Conservation (phyloP, 1,140 invertebrate genomes). For the Drosophila repletoides region DNA sequence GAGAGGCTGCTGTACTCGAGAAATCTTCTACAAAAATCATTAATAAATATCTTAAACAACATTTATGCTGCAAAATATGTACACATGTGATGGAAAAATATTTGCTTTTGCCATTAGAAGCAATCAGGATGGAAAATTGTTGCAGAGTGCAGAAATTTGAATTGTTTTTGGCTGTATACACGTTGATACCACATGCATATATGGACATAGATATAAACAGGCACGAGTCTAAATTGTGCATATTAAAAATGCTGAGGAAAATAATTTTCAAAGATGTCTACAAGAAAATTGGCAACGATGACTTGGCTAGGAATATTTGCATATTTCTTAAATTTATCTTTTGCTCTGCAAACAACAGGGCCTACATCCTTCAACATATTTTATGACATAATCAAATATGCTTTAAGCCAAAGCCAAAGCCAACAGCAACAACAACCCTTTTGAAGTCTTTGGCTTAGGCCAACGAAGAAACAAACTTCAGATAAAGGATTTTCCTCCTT, state of each 20-base stretch:
- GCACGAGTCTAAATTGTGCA: conserved; percentile 32
- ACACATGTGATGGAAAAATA: conserved; percentile 6
- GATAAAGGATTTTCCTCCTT: conserved; percentile 52
- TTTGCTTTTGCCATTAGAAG: conserved; percentile 58
- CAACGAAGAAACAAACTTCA: conserved; percentile 56
- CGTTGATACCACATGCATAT: not conserved
- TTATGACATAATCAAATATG: conserved; percentile 79
- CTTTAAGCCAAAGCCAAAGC: conserved; percentile 61
- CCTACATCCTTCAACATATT: conserved; percentile 57
- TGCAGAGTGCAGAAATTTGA: conserved; percentile 6
- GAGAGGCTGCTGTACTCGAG: too few relatives aligned
- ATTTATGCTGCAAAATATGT: conserved; percentile 18
- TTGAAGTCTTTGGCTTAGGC: conserved; percentile 51
- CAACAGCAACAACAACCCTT: conserved; percentile 50
- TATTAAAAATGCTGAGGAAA: conserved; percentile 57
- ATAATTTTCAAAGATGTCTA: conserved; percentile 40
- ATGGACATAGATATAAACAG: conserved; percentile 7
- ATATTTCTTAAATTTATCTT: conserved; percentile 78
- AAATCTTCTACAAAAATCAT: conserved; percentile 3
- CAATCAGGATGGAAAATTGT: conserved; percentile 31
- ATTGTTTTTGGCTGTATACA: conserved; percentile 2
- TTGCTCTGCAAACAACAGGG: conserved; percentile 45
- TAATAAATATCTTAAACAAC: conserved; percentile 11
- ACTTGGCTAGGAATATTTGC: conserved; percentile 50
- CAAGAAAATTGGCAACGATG: not conserved